Evolutionary conservation across 2,888 invertebrate species (phyloP), one percentile per base, ranked within the genome.

Genomic region (Oxystoma pomonae): DNA sequence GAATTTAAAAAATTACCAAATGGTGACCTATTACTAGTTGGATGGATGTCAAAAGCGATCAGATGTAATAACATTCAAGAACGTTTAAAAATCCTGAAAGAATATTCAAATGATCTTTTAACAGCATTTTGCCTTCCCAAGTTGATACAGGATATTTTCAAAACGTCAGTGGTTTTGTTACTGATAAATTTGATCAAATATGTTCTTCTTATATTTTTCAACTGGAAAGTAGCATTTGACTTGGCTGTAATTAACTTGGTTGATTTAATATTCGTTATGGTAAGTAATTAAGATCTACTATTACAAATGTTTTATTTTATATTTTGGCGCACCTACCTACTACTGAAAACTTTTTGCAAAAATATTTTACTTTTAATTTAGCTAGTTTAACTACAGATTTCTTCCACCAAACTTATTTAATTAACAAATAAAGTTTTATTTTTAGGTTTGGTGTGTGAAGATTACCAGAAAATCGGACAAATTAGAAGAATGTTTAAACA

Each of bases 21-120:
- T 62, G 65, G 65, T 12, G 65, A 62, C 20, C 59, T 65, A 21
- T 2, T 65, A 55, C 56, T 57, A 9, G 18, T 20, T 3, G 57
- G 20, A 7, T 57, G 57, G 57, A 57, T 57, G 3, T 20, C 19
- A 9, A 57, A 57, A n/a, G 19, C 57, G 5, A 57, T 57, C 20
- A 57, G 18, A 9, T 57, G 57, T 20, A n/a, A 18, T 5, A 3
- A 53, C n/a, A 5, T 7, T 3, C 7, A 17, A 16, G 53, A 53
- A 7, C 5, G n/a, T 5, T 9, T 53, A 3, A 53, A 9, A 5
- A 5, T 5, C n/a, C 53, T 53, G 7, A 3, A 16, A 53, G 16
- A 17, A 53, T 53, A 9, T 19, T 17, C 53, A 19, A 17, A 19
- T 3, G 53, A 9, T 5, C 5, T 53, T 17, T 53, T 19, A 19